phyloP scores from a whole-genome alignment of 2,113 vertebrate species.

The Uria aalge region DNA sequence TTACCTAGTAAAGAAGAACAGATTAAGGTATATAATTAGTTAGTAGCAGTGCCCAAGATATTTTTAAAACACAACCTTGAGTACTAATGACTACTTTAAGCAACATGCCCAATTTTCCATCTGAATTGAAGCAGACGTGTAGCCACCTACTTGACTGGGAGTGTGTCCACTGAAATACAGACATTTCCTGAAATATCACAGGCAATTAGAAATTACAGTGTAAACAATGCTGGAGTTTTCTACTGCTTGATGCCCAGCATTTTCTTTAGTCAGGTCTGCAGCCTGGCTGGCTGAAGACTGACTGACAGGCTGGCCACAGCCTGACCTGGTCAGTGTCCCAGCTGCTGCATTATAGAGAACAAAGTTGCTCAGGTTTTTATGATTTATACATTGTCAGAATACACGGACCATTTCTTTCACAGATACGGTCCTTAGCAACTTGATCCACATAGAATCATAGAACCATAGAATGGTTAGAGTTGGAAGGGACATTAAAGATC shows the following conservation, averaged over 20 bases:
- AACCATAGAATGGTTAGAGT: background rate
- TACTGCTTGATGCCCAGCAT: background rate
- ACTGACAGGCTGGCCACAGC: background rate
- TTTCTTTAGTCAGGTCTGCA: background rate
- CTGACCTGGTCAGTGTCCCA: background rate
- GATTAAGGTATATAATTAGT: background rate
- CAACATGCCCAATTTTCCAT: background rate
- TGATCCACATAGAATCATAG: background rate
- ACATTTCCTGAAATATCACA: background rate
- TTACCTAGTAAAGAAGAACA: background rate
- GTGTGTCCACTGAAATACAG: background rate
- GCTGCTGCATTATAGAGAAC: background rate
- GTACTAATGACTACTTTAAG: background rate
- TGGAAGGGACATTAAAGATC: background rate
- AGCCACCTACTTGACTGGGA: accelerated
- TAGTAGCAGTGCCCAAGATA: background rate
- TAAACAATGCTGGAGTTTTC: background rate
- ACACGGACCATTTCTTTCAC: background rate
- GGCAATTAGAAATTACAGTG: background rate
- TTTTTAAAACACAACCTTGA: background rate
- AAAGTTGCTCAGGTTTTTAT: background rate
- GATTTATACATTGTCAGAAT: background rate
- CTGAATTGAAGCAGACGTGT: background rate
- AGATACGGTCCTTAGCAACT: background rate
- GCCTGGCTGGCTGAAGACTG: background rate